Evolutionary conservation across 2,797 vertebrate genomes (phyloP).

Genomic region (Sebastiscus albofasciatus): DNA sequence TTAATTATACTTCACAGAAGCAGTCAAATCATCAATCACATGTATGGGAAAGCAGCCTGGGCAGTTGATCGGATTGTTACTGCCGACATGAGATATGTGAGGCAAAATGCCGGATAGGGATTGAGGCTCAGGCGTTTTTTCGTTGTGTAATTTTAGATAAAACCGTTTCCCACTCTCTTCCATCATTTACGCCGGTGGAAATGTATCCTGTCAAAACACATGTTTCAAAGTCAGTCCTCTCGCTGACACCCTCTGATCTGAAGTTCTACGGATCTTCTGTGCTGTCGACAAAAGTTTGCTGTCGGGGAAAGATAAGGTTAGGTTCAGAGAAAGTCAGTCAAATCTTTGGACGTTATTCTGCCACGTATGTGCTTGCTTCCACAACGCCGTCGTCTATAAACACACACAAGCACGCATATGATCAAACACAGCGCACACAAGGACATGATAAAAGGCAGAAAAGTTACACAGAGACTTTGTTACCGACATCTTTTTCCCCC

Average conservation of each 20-base stretch:
- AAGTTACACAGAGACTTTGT: constrained; percentile 32
- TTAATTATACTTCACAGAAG: constrained; percentile 51
- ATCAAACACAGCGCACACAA: constrained; percentile 53
- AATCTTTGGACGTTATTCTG: constrained; percentile 50
- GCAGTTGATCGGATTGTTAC: not conserved
- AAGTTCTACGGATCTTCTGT: constrained; percentile 65
- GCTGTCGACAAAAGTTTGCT: constrained; percentile 77
- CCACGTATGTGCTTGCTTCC: constrained; percentile 21
- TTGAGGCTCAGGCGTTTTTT: constrained; percentile 29
- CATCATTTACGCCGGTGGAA: constrained; percentile 53
- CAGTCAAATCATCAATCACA: constrained; percentile 27
- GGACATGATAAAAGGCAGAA: constrained; percentile 48
- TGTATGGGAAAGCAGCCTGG: constrained; percentile 16
- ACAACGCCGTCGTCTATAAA: constrained; percentile 6
- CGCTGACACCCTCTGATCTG: constrained; percentile 73
- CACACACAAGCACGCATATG: constrained; percentile 17
- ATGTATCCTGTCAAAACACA: constrained; percentile 73
- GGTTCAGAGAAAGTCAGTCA: constrained; percentile 58
- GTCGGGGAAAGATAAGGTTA: constrained; percentile 72
- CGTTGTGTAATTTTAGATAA: constrained; percentile 60
- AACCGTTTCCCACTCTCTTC: constrained; percentile 31
- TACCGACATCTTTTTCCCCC: constrained; percentile 13
- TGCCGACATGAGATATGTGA: constrained; percentile 13
- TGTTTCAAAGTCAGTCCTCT: constrained; percentile 74
- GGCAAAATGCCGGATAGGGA: constrained; percentile 33